A percentile compares a stretch with the other conserved stretches of the same genome.
Evolutionary conservation across 2,113 vertebrate species (phyloP).

Genomic region (Lonchura striata): DNA sequence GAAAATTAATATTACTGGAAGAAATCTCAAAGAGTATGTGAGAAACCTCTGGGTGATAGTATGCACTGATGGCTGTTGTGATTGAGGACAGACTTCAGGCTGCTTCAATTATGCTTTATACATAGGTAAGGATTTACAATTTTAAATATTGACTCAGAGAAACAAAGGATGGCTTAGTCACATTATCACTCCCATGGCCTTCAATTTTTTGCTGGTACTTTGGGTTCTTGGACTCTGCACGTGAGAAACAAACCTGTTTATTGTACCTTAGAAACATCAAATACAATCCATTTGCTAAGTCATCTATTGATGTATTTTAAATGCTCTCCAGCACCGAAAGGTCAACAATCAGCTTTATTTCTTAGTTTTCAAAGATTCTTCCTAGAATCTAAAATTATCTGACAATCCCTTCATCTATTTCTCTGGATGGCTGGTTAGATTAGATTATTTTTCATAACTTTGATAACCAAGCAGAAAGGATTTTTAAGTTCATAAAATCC

Average conservation of each 20-base stretch:
- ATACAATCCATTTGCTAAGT: neutral
- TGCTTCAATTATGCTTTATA: neutral
- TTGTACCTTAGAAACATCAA: neutral
- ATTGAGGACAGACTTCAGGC: neutral
- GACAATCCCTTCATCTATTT: neutral
- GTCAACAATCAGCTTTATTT: neutral
- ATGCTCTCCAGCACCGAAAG: neutral
- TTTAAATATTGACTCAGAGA: neutral
- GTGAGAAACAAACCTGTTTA: neutral
- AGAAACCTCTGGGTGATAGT: neutral
- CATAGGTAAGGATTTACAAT: neutral
- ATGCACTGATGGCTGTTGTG: neutral
- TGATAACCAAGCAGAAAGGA: neutral
- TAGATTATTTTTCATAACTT: neutral
- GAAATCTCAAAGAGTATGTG: neutral
- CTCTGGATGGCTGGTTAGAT: neutral
- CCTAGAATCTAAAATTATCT: neutral
- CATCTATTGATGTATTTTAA: neutral
- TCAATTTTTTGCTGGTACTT: neutral
- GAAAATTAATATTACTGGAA: neutral
- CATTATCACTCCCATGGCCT: neutral
- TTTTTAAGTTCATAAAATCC: neutral
- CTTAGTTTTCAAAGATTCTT: neutral
- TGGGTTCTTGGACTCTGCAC: neutral
- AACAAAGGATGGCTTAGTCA: neutral